Evolutionary conservation across 2,113 vertebrate genomes (phyloP).

Genomic region (Carollia perspicillata): DNA sequence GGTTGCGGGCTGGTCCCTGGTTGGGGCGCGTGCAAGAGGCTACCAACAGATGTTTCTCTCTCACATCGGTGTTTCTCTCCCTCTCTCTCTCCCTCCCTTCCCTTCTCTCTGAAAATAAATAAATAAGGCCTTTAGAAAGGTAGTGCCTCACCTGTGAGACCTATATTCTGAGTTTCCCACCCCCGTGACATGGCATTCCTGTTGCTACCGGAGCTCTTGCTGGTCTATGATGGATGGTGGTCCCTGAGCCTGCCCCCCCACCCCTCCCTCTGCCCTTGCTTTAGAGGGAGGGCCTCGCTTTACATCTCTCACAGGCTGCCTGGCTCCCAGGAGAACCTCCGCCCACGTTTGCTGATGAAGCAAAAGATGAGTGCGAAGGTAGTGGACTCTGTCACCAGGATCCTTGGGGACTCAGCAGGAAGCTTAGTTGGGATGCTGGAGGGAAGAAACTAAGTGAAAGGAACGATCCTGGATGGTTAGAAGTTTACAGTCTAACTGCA

Average conservation of each 20-base stretch:
- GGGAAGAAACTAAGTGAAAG: background rate
- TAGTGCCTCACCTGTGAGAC: background rate
- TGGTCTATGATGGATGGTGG: background rate
- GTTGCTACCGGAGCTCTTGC: fast-evolving
- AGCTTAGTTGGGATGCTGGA: background rate
- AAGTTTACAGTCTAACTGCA: background rate
- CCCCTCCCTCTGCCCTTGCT: background rate
- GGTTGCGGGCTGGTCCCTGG: too few relatives aligned
- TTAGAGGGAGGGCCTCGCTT: background rate
- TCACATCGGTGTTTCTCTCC: too few relatives aligned
- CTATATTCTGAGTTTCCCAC: background rate
- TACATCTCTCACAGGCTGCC: background rate
- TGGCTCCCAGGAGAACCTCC: background rate
- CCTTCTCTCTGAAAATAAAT: too few relatives aligned
- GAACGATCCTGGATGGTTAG: background rate
- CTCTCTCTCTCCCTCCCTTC: too few relatives aligned
- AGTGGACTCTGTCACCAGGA: background rate
- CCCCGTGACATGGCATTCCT: background rate
- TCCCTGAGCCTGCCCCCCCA: background rate
- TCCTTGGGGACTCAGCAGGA: background rate
- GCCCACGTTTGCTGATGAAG: background rate
- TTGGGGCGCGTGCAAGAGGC: too few relatives aligned
- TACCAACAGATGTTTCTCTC: too few relatives aligned
- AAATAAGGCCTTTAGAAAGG: too few relatives aligned
- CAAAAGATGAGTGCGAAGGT: background rate